Evolutionary conservation across 2,888 invertebrate species (phyloP).

Genomic region (Caradrina clavipalpis): DNA sequence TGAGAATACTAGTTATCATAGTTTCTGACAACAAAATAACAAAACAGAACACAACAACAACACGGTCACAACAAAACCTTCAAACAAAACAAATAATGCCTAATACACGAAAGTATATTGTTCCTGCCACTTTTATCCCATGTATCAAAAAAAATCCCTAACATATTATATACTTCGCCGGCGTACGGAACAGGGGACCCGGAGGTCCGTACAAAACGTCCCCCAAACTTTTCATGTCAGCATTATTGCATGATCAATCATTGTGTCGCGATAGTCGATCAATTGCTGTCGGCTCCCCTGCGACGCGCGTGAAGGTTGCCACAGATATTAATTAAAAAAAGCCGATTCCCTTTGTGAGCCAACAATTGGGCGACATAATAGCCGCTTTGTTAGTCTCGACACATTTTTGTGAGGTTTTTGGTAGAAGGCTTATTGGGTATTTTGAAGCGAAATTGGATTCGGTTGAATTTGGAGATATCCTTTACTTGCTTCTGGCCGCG

Average conservation of each 20-base stretch:
- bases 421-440: conserved; percentile 12
- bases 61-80: not conserved
- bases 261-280: conserved; percentile 55
- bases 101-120: not conserved
- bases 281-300: conserved; percentile 59
- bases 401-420: conserved; percentile 34
- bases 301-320: conserved; percentile 61
- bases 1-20: too few species aligned
- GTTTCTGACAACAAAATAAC: not conserved
- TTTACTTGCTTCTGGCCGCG: not conserved
- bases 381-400: conserved; percentile 38
- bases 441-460: not conserved
- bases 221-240: conserved; percentile 57
- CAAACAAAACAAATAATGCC: not conserved
- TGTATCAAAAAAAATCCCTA: conserved; percentile 1
- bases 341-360: conserved; percentile 49
- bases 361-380: conserved; percentile 47
- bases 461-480: not conserved
- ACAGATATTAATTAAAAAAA: conserved; percentile 63
- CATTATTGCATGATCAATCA: conserved; percentile 66
- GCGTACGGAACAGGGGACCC: not conserved
- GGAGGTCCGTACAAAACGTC: conserved; percentile 36
- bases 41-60: not conserved
- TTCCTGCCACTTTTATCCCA: not conserved
- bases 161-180: conserved; percentile 1